Evolutionary conservation across 2,888 invertebrate genomes (phyloP), one percentile per base, ranked within the genome.

Genomic region (Phyllotreta cruciferae): DNA sequence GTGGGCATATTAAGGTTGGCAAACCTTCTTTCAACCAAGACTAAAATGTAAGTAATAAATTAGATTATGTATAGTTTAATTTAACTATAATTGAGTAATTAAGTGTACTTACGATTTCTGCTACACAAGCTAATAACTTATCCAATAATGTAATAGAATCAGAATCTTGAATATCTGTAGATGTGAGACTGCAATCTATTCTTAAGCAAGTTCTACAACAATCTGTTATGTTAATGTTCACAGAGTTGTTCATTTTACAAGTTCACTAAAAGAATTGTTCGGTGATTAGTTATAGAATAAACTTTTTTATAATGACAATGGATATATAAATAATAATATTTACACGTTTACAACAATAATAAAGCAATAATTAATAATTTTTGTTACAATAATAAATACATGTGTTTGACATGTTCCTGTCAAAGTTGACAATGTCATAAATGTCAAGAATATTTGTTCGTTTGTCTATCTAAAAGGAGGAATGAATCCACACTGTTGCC

Each of bases 201-300:
- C 77, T 74, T 68, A 80, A 73, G 70, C 80, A 80, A 9, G 79
- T 75, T 65, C 80, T 68, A 69, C 80, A 80, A 65, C 78, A 80
- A 68, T 78, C 77, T 9, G 77, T 74, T 39, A 79, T 73, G 66
- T 78, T 76, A 41, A 79, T 73, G 66, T 78, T 76, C 61, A 77
- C 72, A 60, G 75, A 67, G 57, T 63, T 71, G 42, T 73, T 70
- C 74, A 75, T 75, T 58, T 34, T 55, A 52, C 6, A 36, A 24
- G 24, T n/a, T n/a, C n/a, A 24, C 24, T n/a, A n/a, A n/a, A n/a
- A n/a, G n/a, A n/a, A n/a, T n/a, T n/a, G n/a, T n/a, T n/a, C n/a
- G n/a, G n/a, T n/a, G n/a, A n/a, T n/a, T n/a, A n/a, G n/a, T n/a
- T n/a, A n/a, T n/a, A n/a, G n/a, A n/a, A n/a, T n/a, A n/a, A n/a